Evolutionary conservation across 2,888 invertebrate genomes (phyloP).

Genomic region (Melinaea marsaeus): DNA sequence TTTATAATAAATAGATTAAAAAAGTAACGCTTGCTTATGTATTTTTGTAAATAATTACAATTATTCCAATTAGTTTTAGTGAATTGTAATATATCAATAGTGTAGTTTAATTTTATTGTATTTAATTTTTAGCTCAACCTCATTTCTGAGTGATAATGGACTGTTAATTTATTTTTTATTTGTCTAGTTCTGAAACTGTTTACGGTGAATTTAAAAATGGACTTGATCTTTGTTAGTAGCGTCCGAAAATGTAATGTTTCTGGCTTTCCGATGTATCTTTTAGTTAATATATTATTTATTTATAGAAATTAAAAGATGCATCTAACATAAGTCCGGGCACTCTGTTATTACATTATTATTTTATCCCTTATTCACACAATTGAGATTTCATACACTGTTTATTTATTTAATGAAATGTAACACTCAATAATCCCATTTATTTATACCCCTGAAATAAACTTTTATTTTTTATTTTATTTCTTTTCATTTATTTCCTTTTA

Average conservation of each 20-base stretch:
- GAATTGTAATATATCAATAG: constrained; percentile 71
- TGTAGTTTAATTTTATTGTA: constrained; percentile 56
- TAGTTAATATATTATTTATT: background rate
- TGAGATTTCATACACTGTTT: constrained; percentile 5
- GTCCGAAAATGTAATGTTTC: constrained; percentile 4
- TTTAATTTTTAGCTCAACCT: constrained; percentile 52
- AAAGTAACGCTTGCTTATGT: constrained; percentile 38
- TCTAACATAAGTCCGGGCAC: background rate
- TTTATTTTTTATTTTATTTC: constrained; percentile 58
- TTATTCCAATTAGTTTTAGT: constrained; percentile 72
- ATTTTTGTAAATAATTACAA: constrained; percentile 68
- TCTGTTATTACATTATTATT: constrained; percentile 1
- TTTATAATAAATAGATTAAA: background rate
- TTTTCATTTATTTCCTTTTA: constrained; percentile 38
- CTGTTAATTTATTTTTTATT: constrained; percentile 38
- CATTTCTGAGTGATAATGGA: constrained; percentile 38
- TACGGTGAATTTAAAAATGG: background rate
- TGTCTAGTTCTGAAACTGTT: constrained; percentile 25
- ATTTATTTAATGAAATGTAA: constrained; percentile 40
- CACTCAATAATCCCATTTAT: constrained; percentile 56
- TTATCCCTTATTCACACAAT: constrained; percentile 2
- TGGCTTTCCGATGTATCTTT: constrained; percentile 3
- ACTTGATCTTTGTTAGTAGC: no score
- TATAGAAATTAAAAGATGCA: background rate
- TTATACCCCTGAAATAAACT: constrained; percentile 64